Evolutionary conservation across 2,797 vertebrate genomes (phyloP).

Genomic region (Falco naumanni): DNA sequence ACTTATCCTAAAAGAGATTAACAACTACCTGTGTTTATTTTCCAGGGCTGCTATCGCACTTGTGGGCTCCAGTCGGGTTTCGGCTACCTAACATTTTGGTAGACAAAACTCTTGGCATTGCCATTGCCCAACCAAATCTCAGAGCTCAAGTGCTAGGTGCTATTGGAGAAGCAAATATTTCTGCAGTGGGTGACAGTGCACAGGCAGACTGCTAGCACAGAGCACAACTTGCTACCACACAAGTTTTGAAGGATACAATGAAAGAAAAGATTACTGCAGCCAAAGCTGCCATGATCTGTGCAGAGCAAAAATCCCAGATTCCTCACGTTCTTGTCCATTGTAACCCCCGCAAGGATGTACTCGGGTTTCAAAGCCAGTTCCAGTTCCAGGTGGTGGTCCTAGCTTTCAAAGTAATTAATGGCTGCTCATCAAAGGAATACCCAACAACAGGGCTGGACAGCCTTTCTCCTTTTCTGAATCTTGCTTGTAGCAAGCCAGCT

Average conservation of each 20-base stretch:
- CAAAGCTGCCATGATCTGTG: background rate
- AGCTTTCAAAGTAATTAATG: background rate
- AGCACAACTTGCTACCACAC: rapidly evolving
- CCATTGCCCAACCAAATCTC: background rate
- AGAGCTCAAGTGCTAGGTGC: background rate
- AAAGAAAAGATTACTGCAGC: background rate
- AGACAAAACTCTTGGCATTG: background rate
- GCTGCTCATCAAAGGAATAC: background rate
- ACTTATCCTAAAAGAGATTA: background rate
- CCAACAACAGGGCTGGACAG: background rate
- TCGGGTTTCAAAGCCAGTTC: background rate
- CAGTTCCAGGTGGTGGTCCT: background rate
- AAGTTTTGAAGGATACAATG: background rate
- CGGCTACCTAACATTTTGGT: background rate
- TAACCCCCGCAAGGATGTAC: background rate
- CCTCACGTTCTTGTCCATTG: background rate
- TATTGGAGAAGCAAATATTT: background rate
- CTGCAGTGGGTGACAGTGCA: background rate
- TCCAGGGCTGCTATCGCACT: background rate
- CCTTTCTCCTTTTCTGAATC: background rate
- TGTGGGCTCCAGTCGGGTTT: background rate
- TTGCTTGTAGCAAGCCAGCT: background rate
- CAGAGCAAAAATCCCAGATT: background rate
- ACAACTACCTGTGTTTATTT: background rate
- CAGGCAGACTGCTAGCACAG: background rate